These are phyloP conservation scores for Noctuana brunneofusca DNA, from an alignment of 2,888 invertebrate genomes.

Conservation along the genomic window DNA sequence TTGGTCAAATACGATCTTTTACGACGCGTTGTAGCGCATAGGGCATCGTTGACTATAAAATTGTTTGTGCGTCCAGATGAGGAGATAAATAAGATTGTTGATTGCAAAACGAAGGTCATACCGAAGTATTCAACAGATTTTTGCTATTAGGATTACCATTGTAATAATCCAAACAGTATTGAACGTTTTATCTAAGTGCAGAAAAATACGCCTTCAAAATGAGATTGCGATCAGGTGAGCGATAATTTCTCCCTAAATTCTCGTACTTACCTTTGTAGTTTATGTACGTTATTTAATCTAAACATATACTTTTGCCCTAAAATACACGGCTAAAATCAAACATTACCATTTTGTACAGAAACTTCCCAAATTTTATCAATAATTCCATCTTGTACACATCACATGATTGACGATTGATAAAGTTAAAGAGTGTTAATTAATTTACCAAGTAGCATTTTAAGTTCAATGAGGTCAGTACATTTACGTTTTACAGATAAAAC, in stretches of 20 bases:
- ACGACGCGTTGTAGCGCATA: constrained; percentile 42
- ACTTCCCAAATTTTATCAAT: neutral
- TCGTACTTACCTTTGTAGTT: constrained; percentile 2
- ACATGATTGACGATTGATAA: too few species aligned
- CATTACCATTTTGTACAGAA: neutral
- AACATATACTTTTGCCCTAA: constrained; percentile 1
- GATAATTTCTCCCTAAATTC: constrained; percentile 18
- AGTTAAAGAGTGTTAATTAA: neutral
- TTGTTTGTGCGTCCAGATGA: constrained; percentile 68
- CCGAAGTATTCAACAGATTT: constrained; percentile 52
- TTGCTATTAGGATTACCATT: constrained; percentile 41
- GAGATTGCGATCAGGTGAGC: constrained; percentile 55
- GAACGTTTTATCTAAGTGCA: constrained; percentile 36
- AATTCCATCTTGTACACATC: neutral
- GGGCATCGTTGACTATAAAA: constrained; percentile 47
- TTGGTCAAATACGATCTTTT: constrained; percentile 40
- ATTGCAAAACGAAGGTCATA: constrained; percentile 56
- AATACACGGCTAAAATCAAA: too few species aligned
- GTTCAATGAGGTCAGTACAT: neutral
- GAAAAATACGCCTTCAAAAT: constrained; percentile 49
- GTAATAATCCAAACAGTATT: constrained; percentile 40
- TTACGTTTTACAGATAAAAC: neutral
- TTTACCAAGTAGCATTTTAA: neutral
- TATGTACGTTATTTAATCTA: constrained; percentile 6
- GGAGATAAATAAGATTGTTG: constrained; percentile 60